Conservation (phyloP, 1,140 invertebrate species). For the Drosophila bipectinata region DNA sequence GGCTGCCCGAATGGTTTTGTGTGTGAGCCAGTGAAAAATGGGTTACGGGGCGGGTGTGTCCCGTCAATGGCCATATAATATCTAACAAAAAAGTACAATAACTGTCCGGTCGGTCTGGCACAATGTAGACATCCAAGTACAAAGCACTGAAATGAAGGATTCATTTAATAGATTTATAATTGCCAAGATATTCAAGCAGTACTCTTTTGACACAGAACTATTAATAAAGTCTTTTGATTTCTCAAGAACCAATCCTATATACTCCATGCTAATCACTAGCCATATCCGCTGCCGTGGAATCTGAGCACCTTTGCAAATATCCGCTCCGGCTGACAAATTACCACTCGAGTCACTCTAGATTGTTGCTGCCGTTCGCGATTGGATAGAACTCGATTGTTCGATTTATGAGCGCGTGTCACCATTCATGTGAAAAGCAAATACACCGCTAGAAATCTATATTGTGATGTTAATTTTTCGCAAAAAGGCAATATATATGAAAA, state of each 20-base stretch:
- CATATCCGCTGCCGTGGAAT: constrained; percentile 44
- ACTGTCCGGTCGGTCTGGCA: constrained; percentile 3
- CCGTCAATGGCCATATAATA: constrained; percentile 41
- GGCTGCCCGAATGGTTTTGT: constrained; percentile 3
- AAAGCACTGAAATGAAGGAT: neutral
- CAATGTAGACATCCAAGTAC: constrained; percentile 21
- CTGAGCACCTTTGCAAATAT: constrained; percentile 32
- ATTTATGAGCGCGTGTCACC: constrained; percentile 39
- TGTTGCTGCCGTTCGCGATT: constrained; percentile 16
- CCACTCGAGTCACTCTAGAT: constrained; percentile 41
- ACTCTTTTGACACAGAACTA: neutral
- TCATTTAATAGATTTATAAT: too few species aligned
- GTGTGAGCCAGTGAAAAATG: constrained; percentile 30
- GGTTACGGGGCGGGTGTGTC: constrained; percentile 44
- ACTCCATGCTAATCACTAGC: constrained; percentile 22
- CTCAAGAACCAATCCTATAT: neutral
- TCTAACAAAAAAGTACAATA: constrained; percentile 9
- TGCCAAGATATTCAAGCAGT: too few species aligned
- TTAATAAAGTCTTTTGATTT: constrained; percentile 7
- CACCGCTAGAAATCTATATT: constrained; percentile 41
- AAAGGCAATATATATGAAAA: constrained; percentile 59
- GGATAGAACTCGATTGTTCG: constrained; percentile 59
- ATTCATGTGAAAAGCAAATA: constrained; percentile 10
- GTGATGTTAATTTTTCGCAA: constrained; percentile 59
- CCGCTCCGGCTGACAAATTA: constrained; percentile 42